Conservation (phyloP, 2,888 invertebrate species). For the Agelastica alni region DNA sequence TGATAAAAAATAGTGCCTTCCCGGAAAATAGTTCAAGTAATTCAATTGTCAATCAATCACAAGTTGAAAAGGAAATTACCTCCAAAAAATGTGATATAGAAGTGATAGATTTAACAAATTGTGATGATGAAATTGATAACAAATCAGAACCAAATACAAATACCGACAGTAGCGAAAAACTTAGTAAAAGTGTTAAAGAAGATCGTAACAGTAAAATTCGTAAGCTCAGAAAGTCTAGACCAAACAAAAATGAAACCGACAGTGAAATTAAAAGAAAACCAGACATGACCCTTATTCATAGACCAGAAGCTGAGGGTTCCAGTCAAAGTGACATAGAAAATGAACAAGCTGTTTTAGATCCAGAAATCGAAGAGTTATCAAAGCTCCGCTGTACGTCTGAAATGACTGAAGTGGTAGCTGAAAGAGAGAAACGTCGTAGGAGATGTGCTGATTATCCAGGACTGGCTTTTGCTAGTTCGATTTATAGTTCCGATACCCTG, state of each 20-base stretch:
- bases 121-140: constrained; percentile 49
- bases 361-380: constrained; percentile 79
- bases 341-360: constrained; percentile 62
- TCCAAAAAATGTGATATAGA: constrained; percentile 42
- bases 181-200: constrained; percentile 32
- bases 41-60: constrained; percentile 26
- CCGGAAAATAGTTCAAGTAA: constrained; percentile 50
- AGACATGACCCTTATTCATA: constrained; percentile 49
- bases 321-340: constrained; percentile 60
- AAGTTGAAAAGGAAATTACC: constrained; percentile 29
- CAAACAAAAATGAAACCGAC: constrained; percentile 25
- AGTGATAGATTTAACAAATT: constrained; percentile 56
- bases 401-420: constrained; percentile 85
- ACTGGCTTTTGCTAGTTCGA: constrained; percentile 80
- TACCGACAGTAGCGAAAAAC: constrained; percentile 20
- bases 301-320: constrained; percentile 57
- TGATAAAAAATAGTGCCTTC: constrained; percentile 42
- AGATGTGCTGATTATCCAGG: constrained; percentile 93
- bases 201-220: constrained; percentile 43
- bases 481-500: constrained; percentile 95
- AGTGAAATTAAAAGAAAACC: constrained; percentile 24
- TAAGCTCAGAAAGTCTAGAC: constrained; percentile 34
- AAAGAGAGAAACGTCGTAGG: constrained; percentile 73
- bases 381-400: constrained; percentile 87
- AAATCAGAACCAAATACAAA: constrained; percentile 24